A percentile compares a stretch with the other conserved stretches of the same genome.
phyloP scores from a whole-genome alignment of 2,888 invertebrate genomes.

The Leucophora obtusa region DNA sequence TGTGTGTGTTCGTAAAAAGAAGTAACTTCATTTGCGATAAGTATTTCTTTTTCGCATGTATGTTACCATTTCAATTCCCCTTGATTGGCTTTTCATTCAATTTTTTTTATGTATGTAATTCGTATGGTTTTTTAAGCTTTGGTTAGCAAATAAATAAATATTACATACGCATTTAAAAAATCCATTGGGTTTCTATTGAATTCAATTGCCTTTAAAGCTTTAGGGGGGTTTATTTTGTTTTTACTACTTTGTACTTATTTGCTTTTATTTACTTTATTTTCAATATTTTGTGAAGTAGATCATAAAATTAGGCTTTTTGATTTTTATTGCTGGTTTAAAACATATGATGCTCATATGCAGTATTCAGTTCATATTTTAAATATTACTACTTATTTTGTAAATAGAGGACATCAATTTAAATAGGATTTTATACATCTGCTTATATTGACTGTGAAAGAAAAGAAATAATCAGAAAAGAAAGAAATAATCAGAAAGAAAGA shows the following conservation, averaged over 20 bases:
- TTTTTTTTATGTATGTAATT: constrained; percentile 43
- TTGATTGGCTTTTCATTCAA: constrained; percentile 3
- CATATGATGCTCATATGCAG: constrained; percentile 55
- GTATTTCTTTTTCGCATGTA: constrained; percentile 26
- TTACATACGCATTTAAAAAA: constrained; percentile 37
- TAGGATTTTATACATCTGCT: constrained; percentile 37
- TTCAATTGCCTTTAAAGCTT: constrained; percentile 16
- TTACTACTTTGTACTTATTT: constrained; percentile 10
- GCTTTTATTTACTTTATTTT: neutral
- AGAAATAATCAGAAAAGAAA: neutral
- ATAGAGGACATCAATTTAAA: constrained; percentile 33
- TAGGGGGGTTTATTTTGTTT: neutral
- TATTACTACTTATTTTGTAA: constrained; percentile 23
- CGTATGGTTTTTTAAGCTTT: constrained; percentile 56
- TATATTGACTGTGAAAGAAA: constrained; percentile 8
- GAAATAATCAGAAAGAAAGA: no score
- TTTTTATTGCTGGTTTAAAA: constrained; percentile 43
- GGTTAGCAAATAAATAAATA: constrained; percentile 41
- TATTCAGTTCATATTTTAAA: neutral
- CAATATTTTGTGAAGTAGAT: constrained; percentile 28
- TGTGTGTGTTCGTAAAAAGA: constrained; percentile 3
- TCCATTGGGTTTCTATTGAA: constrained; percentile 58
- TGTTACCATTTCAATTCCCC: constrained; percentile 22
- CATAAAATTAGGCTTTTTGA: constrained; percentile 60
- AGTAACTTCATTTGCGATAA: constrained; percentile 49